phyloP scores from a whole-genome alignment of 2,113 vertebrate species.

The Albula goreensis region DNA sequence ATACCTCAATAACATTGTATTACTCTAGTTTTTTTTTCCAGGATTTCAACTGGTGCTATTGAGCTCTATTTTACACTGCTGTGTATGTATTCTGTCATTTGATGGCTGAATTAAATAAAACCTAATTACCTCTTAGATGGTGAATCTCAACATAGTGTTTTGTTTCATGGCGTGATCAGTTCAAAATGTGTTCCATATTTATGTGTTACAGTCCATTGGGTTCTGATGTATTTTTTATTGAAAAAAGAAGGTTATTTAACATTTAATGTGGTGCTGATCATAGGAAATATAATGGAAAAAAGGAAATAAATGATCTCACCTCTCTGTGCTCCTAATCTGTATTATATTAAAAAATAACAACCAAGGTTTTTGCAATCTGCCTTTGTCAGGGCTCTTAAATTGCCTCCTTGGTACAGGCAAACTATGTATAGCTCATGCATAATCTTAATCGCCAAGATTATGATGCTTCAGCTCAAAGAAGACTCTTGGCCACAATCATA shows the following conservation, averaged over 20 bases:
- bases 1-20: not conserved
- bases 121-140: not conserved
- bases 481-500: not conserved
- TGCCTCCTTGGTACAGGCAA: no score
- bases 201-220: not conserved
- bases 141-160: not conserved
- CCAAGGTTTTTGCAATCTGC: no score
- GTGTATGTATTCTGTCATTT: not conserved
- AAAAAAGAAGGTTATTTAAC: no score
- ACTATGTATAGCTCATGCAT: no score
- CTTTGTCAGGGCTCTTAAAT: no score
- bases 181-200: not conserved
- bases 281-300: no score
- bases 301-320: no score
- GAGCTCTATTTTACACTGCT: not conserved
- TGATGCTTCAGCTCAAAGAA: no score
- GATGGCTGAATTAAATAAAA: not conserved
- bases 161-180: not conserved
- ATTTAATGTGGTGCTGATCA: no score
- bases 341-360: no score
- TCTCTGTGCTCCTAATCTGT: no score
- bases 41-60: not conserved
- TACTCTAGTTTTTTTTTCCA: not conserved
- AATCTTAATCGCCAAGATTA: no score
- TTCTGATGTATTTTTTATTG: not conserved